Conservation (phyloP, 2,888 invertebrate genomes). For the Hyles lineata region DNA sequence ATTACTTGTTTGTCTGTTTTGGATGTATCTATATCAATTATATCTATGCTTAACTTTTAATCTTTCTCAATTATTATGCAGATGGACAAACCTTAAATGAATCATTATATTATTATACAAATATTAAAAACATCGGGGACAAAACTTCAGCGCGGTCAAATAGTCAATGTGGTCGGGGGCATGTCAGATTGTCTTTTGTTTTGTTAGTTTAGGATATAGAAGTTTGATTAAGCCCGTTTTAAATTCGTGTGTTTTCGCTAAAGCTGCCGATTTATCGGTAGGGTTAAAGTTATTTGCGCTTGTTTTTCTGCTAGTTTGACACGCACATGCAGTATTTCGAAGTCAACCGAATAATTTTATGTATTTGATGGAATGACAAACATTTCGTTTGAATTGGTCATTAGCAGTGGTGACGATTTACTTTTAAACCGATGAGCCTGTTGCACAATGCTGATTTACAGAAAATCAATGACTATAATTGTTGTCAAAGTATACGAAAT, state of each 20-base stretch:
- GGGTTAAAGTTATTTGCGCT: conserved; percentile 67
- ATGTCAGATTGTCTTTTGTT: conserved; percentile 9
- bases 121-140: background rate
- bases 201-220: conserved; percentile 66
- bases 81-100: no score
- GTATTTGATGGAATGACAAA: conserved; percentile 71
- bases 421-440: no score
- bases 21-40: no score
- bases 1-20: no score
- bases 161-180: background rate
- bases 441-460: no score
- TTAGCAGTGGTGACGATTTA: no score
- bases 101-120: background rate
- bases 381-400: conserved; percentile 39
- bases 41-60: no score
- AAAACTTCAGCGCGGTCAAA: background rate
- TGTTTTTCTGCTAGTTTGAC: conserved; percentile 62
- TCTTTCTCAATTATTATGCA: no score
- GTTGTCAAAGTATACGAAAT: no score
- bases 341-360: conserved; percentile 64
- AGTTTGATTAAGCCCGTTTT: conserved; percentile 51
- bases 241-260: conserved; percentile 56
- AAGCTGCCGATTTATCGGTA: conserved; percentile 79
- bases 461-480: no score
- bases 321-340: conserved; percentile 70